Evolutionary conservation across 1,140 invertebrate genomes (phyloP), one percentile per base, ranked within the genome.

Genomic region (Drosophila pallidifrons): DNA sequence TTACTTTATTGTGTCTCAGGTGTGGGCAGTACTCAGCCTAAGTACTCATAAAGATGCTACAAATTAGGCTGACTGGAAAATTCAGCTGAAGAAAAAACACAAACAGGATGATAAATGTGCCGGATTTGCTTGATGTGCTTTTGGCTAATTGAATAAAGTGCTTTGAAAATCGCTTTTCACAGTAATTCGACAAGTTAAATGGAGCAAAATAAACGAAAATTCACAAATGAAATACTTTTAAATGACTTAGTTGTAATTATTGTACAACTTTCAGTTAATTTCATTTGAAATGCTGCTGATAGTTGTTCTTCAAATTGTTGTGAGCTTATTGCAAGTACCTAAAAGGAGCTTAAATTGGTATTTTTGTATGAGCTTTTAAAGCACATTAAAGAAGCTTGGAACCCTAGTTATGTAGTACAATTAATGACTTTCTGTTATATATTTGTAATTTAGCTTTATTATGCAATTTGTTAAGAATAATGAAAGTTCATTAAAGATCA

Each of bases 31-130:
- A 57, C 67, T 67, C 75, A 47, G 45, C 38, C 45, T 78, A 82
- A 75, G 79, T 78, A 69, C 67, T 58, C 68, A 73, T 65, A 77
- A 86, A 82, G 75, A 55, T 65, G 51, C 79, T 69, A 66, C 63
- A 83, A 83, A 86, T 79, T 87, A 61, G 72, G 54, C 49, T 72
- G 55, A 63, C 76, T 63, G 59, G 20, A 41, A 55, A 51, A 30
- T 41, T 75, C 64, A 66, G 59, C 63, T 6, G 57, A 66, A 75
- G 60, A 55, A 45, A 57, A 75, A 82, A 66, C 25, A 38, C 49
- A 69, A 79, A 70, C 54, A 57, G 15, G 10, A 57, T 57, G 76
- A 82, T 77, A 88, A 77, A 86, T 82, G 71, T 67, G 70, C 76
- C 25, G 65, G 63, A 70, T 82, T 82, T 73, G 57, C 75, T 82